phyloP scores from a whole-genome alignment of 2,888 invertebrate genomes.

The Spatulosminthurus flaviceps region DNA sequence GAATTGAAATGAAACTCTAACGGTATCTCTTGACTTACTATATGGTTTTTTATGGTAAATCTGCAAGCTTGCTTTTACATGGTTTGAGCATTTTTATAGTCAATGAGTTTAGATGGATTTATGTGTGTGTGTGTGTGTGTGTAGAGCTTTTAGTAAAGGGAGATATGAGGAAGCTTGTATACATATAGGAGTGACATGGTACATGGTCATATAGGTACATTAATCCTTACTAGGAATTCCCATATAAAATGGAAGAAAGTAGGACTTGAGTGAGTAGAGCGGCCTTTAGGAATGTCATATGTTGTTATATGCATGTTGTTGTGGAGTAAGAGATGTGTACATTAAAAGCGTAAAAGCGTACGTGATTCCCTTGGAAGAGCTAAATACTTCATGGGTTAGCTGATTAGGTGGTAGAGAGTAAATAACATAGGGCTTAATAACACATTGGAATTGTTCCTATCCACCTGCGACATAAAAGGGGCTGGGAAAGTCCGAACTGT shows the following conservation, averaged over 20 bases:
- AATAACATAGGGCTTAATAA: too few species aligned
- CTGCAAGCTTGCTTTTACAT: background rate
- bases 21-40: conserved; percentile 12
- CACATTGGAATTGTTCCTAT: too few species aligned
- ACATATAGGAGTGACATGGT: too few species aligned
- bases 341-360: too few species aligned
- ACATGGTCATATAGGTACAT: background rate
- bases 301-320: background rate
- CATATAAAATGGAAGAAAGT: conserved; percentile 74
- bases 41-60: background rate
- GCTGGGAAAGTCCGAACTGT: too few species aligned
- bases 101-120: background rate
- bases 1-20: conserved; percentile 12
- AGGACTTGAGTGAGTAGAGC: conserved; percentile 68
- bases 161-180: too few species aligned
- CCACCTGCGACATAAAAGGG: too few species aligned
- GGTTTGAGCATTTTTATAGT: background rate
- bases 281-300: background rate
- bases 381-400: background rate
- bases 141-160: too few species aligned
- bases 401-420: too few species aligned
- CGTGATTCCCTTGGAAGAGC: background rate
- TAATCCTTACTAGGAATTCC: conserved; percentile 74
- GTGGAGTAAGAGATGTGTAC: too few species aligned
- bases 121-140: background rate